A percentile compares a stretch with the other conserved stretches of the same genome.
Evolutionary conservation across 2,113 vertebrate genomes (phyloP).

Genomic region (Callorhinus ursinus): DNA sequence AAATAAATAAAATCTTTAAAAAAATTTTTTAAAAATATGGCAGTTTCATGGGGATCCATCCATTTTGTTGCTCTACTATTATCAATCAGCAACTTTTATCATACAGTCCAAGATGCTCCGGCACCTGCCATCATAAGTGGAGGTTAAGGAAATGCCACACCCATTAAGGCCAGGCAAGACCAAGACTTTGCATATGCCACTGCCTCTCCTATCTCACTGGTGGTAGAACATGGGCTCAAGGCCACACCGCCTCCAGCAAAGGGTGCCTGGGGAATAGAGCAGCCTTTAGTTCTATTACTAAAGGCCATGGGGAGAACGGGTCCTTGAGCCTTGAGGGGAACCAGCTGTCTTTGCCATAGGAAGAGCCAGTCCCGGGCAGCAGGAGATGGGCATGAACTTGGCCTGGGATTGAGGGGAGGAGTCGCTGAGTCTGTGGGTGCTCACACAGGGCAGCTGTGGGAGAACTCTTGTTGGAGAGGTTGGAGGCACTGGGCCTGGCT

Average conservation of each 20-base stretch:
- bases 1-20: too few species aligned
- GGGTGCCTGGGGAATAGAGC: not conserved
- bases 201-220: not conserved
- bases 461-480: not conserved
- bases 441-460: fast-evolving
- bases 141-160: not conserved
- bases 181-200: not conserved
- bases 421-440: not conserved
- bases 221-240: not conserved
- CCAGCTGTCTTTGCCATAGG: not conserved
- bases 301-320: not conserved
- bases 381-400: not conserved
- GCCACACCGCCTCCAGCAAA: not conserved
- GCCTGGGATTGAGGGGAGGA: not conserved
- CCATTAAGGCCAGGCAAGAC: not conserved
- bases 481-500: not conserved
- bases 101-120: not conserved
- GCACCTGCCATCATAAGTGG: not conserved
- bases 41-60: too few species aligned
- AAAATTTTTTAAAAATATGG: not conserved
- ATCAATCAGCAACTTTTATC: not conserved
- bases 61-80: not conserved
- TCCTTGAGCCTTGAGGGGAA: not conserved
- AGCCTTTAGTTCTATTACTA: not conserved
- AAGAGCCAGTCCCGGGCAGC: not conserved